Evolutionary conservation across 2,113 vertebrate genomes (phyloP).

Genomic region (Delphinus delphis): DNA sequence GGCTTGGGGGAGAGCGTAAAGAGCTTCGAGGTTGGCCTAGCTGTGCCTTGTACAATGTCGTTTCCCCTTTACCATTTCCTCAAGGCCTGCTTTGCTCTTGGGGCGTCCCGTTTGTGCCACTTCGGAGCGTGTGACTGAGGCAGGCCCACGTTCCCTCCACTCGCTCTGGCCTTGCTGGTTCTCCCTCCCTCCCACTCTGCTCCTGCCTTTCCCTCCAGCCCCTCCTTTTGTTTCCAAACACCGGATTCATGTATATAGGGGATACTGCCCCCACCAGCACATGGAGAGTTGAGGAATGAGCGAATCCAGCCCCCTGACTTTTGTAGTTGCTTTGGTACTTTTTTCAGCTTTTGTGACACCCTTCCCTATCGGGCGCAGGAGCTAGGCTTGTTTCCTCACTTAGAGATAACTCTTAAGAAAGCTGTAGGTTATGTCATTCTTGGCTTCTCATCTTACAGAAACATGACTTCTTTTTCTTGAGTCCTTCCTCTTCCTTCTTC

Average conservation of each 20-base stretch:
- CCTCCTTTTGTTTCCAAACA: background rate
- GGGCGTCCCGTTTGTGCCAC: accelerated
- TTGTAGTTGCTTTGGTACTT: background rate
- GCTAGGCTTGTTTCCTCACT: background rate
- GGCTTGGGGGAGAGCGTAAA: accelerated
- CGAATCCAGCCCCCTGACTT: background rate
- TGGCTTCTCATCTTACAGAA: background rate
- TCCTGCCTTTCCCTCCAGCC: background rate
- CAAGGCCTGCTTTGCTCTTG: background rate
- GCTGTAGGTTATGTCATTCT: background rate
- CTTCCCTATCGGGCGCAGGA: background rate
- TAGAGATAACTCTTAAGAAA: background rate
- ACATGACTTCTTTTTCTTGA: slow-evolving; percentile 28
- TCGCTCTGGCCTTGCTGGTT: background rate
- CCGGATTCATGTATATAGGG: accelerated
- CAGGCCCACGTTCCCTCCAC: background rate
- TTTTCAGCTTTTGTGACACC: background rate
- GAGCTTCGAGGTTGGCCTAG: background rate
- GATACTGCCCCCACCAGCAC: background rate
- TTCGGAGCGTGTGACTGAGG: background rate
- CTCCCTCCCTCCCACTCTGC: no score
- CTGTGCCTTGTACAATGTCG: accelerated
- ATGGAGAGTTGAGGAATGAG: background rate
- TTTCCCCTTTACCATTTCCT: background rate
- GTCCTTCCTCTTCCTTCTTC: slow-evolving; percentile 44